These are phyloP conservation scores for Coryphaenoides rupestris DNA, from an alignment of 2,113 vertebrate genomes.

Conservation along the genomic window DNA sequence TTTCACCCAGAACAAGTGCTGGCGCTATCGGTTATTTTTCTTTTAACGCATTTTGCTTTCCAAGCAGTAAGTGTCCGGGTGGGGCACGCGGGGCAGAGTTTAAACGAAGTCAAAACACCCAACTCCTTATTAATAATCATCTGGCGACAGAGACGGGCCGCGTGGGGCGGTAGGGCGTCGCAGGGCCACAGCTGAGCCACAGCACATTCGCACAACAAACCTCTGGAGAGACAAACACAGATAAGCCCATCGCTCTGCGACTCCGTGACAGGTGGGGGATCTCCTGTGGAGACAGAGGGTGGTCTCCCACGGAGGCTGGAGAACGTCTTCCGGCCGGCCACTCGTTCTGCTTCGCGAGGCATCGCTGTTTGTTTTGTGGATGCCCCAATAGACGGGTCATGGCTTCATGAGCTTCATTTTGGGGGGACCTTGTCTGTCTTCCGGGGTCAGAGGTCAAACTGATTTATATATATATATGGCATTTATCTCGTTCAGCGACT, in stretches of 20 bases:
- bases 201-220: constrained; percentile 72
- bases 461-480: constrained; percentile 40
- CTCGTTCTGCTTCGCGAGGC: constrained; percentile 13
- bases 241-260: constrained; percentile 59
- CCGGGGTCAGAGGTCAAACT: constrained; percentile 52
- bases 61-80: constrained; percentile 43
- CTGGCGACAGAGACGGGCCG: constrained; percentile 69
- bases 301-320: background rate
- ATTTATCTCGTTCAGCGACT: constrained; percentile 30
- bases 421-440: constrained; percentile 45
- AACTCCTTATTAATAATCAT: constrained; percentile 72
- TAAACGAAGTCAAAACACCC: constrained; percentile 75
- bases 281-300: no score
- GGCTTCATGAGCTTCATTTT: constrained; percentile 31
- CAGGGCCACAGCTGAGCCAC: constrained; percentile 59
- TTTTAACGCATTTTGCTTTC: constrained; percentile 45
- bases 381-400: constrained; percentile 25
- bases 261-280: constrained; percentile 54
- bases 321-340: constrained; percentile 31
- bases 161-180: constrained; percentile 24
- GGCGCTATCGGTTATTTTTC: constrained; percentile 28
- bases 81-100: constrained; percentile 52
- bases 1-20: constrained; percentile 60
- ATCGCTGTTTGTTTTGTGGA: constrained; percentile 18
- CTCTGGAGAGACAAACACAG: constrained; percentile 63